These are phyloP conservation scores for Gonioctena quinquepunctata DNA, from an alignment of 1,140 invertebrate genomes.

Conservation along the genomic window DNA sequence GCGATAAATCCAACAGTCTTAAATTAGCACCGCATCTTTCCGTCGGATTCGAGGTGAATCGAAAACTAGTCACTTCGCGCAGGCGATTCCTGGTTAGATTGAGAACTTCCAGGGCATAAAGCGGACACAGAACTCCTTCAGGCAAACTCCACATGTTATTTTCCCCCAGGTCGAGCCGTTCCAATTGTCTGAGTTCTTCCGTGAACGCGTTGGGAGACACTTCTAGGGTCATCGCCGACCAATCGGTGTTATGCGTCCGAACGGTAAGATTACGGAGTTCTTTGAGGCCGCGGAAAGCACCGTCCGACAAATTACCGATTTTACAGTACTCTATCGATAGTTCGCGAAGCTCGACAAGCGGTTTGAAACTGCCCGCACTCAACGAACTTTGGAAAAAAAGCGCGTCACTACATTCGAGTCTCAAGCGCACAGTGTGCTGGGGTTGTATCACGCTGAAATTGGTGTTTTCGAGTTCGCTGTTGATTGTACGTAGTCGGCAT, in stretches of 20 bases:
- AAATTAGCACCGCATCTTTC: conserved; percentile 75
- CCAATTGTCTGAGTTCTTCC: conserved; percentile 72
- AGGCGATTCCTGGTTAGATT: conserved; percentile 83
- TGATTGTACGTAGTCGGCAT: conserved; percentile 81
- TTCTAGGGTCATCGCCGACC: conserved; percentile 83
- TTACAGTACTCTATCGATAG: conserved; percentile 89
- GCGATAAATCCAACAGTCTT: conserved; percentile 76
- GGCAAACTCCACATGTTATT: conserved; percentile 88
- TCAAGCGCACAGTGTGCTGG: conserved; percentile 80
- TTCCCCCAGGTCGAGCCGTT: conserved; percentile 81
- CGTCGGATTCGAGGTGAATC: conserved; percentile 67
- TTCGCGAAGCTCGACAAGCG: conserved; percentile 78
- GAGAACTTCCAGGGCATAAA: conserved; percentile 75
- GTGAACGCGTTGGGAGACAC: conserved; percentile 75
- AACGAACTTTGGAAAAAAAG: conserved; percentile 87
- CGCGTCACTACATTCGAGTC: conserved; percentile 81
- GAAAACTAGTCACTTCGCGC: conserved; percentile 75
- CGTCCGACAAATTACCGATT: conserved; percentile 83
- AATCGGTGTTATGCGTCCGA: conserved; percentile 85
- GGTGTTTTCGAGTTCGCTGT: conserved; percentile 86
- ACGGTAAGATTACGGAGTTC: conserved; percentile 83
- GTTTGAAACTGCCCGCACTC: conserved; percentile 80
- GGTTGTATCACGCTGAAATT: conserved; percentile 88
- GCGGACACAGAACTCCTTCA: conserved; percentile 78
- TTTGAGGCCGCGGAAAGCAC: conserved; percentile 78